A percentile compares a stretch with the other conserved stretches of the same genome.
Evolutionary conservation across 2,797 vertebrate species (phyloP).

Genomic region (Simalia tracyae): DNA sequence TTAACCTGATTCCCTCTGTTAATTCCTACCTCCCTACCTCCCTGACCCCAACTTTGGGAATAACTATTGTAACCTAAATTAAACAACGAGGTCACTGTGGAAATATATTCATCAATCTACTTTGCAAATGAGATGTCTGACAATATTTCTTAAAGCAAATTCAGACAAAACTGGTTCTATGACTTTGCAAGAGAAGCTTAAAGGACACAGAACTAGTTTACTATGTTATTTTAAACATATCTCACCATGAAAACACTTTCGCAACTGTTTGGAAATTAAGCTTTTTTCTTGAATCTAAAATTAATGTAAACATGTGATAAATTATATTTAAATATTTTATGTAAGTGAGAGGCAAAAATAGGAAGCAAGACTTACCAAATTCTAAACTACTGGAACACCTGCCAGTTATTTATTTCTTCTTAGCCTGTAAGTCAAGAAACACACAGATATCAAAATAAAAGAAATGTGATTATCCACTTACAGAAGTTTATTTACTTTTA

Average conservation of each 20-base stretch:
- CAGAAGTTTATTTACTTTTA: background rate
- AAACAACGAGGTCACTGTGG: too few species aligned
- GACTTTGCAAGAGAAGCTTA: background rate
- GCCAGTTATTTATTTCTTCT: background rate
- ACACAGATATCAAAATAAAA: background rate
- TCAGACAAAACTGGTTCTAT: background rate
- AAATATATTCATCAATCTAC: too few species aligned
- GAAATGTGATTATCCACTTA: background rate
- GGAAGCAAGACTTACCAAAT: background rate
- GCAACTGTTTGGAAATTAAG: background rate
- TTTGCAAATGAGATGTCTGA: background rate
- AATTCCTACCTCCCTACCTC: too few species aligned
- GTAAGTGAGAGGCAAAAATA: background rate
- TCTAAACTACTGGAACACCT: background rate
- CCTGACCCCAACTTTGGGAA: too few species aligned
- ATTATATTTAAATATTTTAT: background rate
- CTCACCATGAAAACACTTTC: background rate
- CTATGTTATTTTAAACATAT: background rate
- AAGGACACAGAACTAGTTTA: background rate
- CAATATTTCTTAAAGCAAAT: background rate
- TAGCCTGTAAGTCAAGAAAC: background rate
- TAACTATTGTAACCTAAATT: too few species aligned
- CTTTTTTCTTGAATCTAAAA: background rate
- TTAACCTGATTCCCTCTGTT: too few species aligned
- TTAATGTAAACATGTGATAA: background rate